These are phyloP conservation scores for Lepisosteus osseus DNA, from an alignment of 2,113 vertebrate genomes.

Conservation along the genomic window DNA sequence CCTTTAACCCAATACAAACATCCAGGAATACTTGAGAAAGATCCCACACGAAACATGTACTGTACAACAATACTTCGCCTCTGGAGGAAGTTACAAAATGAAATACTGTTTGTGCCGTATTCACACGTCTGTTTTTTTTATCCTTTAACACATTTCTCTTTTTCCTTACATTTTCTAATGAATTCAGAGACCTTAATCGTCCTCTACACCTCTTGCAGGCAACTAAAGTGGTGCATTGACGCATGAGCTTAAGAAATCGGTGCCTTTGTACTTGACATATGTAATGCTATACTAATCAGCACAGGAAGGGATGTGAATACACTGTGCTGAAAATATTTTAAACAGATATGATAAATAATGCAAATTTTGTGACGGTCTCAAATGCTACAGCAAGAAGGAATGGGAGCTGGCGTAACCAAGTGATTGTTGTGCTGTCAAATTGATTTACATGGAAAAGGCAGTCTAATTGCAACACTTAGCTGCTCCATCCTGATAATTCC, in stretches of 20 bases:
- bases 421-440: conserved; percentile 72
- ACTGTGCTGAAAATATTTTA: conserved; percentile 38
- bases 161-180: conserved; percentile 20
- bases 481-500: conserved; percentile 62
- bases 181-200: conserved; percentile 34
- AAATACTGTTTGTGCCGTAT: no score
- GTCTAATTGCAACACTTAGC: conserved; percentile 74
- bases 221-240: conserved; percentile 29
- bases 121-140: no score
- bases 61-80: not conserved
- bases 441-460: conserved; percentile 72
- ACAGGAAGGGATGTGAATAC: conserved; percentile 34
- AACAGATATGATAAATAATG: conserved; percentile 71
- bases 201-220: conserved; percentile 31
- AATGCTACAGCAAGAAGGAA: conserved; percentile 61
- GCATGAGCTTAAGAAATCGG: conserved; percentile 40
- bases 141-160: no score
- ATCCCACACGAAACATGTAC: conserved; percentile 9
- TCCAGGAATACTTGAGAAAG: conserved; percentile 4
- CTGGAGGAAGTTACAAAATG: no score
- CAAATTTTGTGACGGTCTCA: conserved; percentile 59
- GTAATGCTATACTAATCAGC: conserved; percentile 56
- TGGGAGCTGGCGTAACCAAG: conserved; percentile 56
- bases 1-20: conserved; percentile 12
- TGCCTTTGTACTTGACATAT: conserved; percentile 59